These are phyloP conservation scores for Lasiommata megera DNA, from an alignment of 2,888 invertebrate species.

Conservation along the genomic window DNA sequence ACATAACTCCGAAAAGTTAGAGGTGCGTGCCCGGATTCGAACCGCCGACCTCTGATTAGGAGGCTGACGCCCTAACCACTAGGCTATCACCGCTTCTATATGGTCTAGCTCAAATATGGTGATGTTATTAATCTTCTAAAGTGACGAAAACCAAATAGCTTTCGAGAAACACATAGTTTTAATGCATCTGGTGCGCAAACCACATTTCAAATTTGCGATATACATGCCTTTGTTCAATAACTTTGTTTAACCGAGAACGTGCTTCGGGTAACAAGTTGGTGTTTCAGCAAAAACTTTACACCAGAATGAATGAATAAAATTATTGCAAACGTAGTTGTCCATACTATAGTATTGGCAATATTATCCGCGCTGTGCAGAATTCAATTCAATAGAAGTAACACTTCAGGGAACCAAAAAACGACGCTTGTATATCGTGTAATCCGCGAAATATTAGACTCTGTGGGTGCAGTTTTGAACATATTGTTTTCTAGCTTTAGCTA, in stretches of 20 bases:
- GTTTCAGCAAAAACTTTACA: neutral
- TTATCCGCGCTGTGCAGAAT: neutral
- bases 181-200: neutral
- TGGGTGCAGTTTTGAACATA: neutral
- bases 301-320: conserved; percentile 1
- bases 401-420: neutral
- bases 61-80: too few species aligned
- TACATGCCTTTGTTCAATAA: neutral
- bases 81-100: too few species aligned
- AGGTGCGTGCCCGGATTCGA: too few species aligned
- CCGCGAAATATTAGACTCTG: neutral
- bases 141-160: too few species aligned
- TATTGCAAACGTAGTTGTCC: neutral
- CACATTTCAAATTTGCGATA: neutral
- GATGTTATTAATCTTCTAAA: too few species aligned
- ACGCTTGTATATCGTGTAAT: neutral
- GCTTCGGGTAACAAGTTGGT: neutral
- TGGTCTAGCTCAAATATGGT: too few species aligned
- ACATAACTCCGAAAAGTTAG: too few species aligned
- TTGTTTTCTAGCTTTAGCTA: neutral
- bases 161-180: too few species aligned
- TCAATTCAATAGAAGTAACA: conserved; percentile 8
- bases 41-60: too few species aligned
- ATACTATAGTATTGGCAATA: neutral
- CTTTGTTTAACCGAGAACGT: neutral